Evolutionary conservation across 30 jellyfish, hydroid and myxozoan genomes (phyloP).

Genomic region (Morbakka virulenta): DNA sequence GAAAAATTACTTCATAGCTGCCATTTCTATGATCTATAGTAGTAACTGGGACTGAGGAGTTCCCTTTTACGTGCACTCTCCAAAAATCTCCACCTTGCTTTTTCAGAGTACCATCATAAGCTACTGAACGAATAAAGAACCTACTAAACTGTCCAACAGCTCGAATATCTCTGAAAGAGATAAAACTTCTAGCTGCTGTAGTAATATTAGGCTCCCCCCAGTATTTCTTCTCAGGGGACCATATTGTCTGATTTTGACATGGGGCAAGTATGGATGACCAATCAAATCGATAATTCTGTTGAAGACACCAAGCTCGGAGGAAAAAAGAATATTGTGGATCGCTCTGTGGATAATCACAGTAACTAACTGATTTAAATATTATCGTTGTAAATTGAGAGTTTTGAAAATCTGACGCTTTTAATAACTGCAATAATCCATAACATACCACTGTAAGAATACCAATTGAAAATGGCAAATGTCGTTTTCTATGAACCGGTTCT

Average conservation of each 20-base stretch:
- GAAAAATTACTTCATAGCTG: constrained; percentile 69
- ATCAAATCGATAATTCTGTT: constrained; percentile 57
- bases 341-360: neutral
- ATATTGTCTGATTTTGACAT: constrained; percentile 45
- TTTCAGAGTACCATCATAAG: constrained; percentile 57
- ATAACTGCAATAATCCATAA: neutral
- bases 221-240: constrained; percentile 63
- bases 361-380: too few relatives aligned
- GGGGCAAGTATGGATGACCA: constrained; percentile 60
- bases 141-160: constrained; percentile 92
- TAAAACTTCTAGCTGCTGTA: constrained; percentile 52
- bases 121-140: constrained; percentile 53
- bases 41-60: constrained; percentile 82
- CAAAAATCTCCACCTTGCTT: constrained; percentile 82
- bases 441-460: neutral
- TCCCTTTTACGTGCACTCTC: constrained; percentile 85
- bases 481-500: neutral
- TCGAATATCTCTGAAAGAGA: constrained; percentile 47
- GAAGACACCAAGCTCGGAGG: constrained; percentile 67
- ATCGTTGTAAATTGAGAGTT: too few relatives aligned
- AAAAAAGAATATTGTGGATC: constrained; percentile 14
- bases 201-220: constrained; percentile 55
- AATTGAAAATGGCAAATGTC: neutral
- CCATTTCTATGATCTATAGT: constrained; percentile 81
- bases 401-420: neutral